Conservation (phyloP, 2,888 invertebrate species). For the Tipula lateralis region DNA sequence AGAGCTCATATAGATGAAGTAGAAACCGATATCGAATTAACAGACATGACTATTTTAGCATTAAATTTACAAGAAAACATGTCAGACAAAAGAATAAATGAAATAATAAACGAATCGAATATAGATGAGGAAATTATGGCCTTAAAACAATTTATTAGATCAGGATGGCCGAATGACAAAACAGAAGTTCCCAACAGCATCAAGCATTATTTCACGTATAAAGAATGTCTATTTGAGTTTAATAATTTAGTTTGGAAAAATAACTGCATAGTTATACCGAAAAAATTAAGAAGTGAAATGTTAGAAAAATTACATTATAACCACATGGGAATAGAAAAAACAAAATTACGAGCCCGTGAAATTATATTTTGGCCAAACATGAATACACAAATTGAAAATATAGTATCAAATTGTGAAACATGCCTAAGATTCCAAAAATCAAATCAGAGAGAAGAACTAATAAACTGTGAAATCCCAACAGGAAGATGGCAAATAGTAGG, state of each 20-base stretch:
- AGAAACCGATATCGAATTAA: no score
- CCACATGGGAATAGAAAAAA: background rate
- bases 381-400: background rate
- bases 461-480: no score
- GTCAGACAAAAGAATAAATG: background rate
- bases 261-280: no score
- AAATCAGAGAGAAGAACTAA: background rate
- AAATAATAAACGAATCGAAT: background rate
- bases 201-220: conserved; percentile 30
- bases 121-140: background rate
- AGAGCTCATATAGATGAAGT: no score
- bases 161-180: conserved; percentile 34
- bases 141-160: background rate
- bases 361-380: background rate
- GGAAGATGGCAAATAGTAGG: conserved; percentile 31
- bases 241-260: conserved; percentile 33
- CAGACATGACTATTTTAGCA: no score
- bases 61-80: conserved; percentile 26
- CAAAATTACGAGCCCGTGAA: background rate
- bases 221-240: conserved; percentile 32
- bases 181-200: conserved; percentile 30
- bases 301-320: background rate
- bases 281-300: conserved; percentile 26
- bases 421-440: background rate
- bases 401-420: background rate